Percentiles rank a stretch among this genome's conserved stretches.
These are phyloP conservation scores for Semicossyphus pulcher DNA, from an alignment of 2,113 vertebrate species.

Conservation along the genomic window DNA sequence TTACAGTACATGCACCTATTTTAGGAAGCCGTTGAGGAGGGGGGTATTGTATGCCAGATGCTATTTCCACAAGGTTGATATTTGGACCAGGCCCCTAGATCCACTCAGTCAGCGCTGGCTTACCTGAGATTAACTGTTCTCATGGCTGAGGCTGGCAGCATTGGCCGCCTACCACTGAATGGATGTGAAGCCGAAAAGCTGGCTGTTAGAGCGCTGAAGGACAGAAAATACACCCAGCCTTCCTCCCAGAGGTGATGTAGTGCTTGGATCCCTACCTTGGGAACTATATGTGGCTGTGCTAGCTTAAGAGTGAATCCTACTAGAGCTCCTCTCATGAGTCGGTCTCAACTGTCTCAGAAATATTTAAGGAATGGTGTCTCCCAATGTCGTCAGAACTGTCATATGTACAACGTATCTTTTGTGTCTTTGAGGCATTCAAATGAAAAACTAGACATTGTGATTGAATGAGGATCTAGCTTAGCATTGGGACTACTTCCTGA, in stretches of 20 bases:
- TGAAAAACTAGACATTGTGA: not conserved
- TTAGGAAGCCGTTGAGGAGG: constrained; percentile 54
- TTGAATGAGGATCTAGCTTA: not conserved
- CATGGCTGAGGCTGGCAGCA: constrained; percentile 70
- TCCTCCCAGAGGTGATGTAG: constrained; percentile 62
- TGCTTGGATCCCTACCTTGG: constrained; percentile 44
- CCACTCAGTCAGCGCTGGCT: constrained; percentile 78
- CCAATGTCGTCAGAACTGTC: not conserved
- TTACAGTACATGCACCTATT: constrained; percentile 65
- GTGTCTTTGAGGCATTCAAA: not conserved
- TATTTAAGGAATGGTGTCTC: not conserved
- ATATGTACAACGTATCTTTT: not conserved
- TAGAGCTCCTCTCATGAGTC: constrained; percentile 23
- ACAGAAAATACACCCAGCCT: constrained; percentile 69
- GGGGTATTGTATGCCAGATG: constrained; percentile 69
- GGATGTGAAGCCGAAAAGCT: constrained; percentile 70
- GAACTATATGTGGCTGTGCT: constrained; percentile 46
- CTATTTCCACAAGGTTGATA: constrained; percentile 79
- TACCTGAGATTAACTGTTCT: constrained; percentile 85
- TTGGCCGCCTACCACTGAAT: constrained; percentile 71
- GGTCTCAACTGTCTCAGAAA: constrained; percentile 17
- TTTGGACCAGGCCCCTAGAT: constrained; percentile 71
- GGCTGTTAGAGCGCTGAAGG: constrained; percentile 70
- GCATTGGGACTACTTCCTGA: not conserved
- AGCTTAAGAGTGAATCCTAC: constrained; percentile 38